Evolutionary conservation across 2,797 vertebrate genomes (phyloP).

Genomic region (Neosilurus mollespiculum): DNA sequence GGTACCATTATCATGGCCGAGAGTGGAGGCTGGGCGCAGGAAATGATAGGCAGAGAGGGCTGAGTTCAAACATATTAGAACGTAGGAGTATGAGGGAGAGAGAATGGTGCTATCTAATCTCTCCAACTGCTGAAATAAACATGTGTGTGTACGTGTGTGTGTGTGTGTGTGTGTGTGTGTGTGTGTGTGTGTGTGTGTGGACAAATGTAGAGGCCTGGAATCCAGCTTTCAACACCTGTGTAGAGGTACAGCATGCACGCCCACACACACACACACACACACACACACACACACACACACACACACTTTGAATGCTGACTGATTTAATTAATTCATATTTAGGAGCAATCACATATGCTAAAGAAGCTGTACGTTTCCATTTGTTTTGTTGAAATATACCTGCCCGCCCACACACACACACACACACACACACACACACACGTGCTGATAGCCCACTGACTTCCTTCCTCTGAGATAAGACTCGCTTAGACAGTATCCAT

Average conservation of each 20-base stretch:
- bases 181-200: conserved; percentile 2
- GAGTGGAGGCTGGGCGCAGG: conserved; percentile 50
- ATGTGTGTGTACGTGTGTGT: conserved; percentile 69
- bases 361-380: background rate
- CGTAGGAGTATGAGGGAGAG: conserved; percentile 37
- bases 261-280: conserved; percentile 44
- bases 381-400: conserved; percentile 42
- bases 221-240: conserved; percentile 81
- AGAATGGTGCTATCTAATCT: conserved; percentile 72
- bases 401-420: background rate
- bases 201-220: conserved; percentile 64
- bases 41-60: conserved; percentile 69
- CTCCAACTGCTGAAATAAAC: conserved; percentile 81
- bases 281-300: conserved; percentile 18
- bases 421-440: conserved; percentile 23
- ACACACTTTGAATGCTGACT: conserved; percentile 14
- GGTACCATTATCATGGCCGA: conserved; percentile 60
- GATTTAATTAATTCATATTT: background rate
- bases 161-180: conserved; percentile 18
- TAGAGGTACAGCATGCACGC: conserved; percentile 70
- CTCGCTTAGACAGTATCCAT: conserved; percentile 64
- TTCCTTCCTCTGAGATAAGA: conserved; percentile 79
- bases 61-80: conserved; percentile 76
- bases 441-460: conserved; percentile 63
- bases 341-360: background rate